These are phyloP conservation scores for Gandaritis pyraliata DNA, from an alignment of 2,888 invertebrate species.

Conservation along the genomic window DNA sequence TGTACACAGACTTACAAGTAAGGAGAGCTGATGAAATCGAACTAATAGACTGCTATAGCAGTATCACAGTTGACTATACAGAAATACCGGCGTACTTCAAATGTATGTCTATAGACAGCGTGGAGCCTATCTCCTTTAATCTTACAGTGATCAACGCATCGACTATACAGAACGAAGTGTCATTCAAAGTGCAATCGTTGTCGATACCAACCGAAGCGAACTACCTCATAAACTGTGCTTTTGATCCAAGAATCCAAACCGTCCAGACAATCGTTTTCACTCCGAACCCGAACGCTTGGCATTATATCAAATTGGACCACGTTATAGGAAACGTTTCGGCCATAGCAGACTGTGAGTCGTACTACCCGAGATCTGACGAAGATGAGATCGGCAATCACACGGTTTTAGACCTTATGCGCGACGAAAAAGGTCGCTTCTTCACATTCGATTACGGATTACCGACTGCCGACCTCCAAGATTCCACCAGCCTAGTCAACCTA, in stretches of 20 bases:
- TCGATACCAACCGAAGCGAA: slow-evolving; percentile 81
- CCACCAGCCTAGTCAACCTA: slow-evolving; percentile 87
- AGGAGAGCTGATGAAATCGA: slow-evolving; percentile 71
- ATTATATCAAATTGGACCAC: slow-evolving; percentile 76
- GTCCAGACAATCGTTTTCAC: slow-evolving; percentile 74
- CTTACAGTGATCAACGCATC: slow-evolving; percentile 70
- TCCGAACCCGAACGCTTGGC: slow-evolving; percentile 85
- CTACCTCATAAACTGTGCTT: slow-evolving; percentile 74
- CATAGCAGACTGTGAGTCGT: slow-evolving; percentile 70
- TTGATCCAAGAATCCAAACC: slow-evolving; percentile 72
- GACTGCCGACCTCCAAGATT: slow-evolving; percentile 85
- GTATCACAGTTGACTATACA: slow-evolving; percentile 55
- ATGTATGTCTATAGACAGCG: slow-evolving; percentile 75
- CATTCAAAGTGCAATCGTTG: slow-evolving; percentile 79
- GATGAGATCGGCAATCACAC: slow-evolving; percentile 63
- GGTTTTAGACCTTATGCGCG: slow-evolving; percentile 71
- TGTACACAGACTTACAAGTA: slow-evolving; percentile 87
- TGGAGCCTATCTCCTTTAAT: slow-evolving; percentile 65
- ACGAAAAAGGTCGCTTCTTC: slow-evolving; percentile 90
- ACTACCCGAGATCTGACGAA: slow-evolving; percentile 50
- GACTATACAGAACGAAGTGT: slow-evolving; percentile 49
- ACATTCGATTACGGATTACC: slow-evolving; percentile 90
- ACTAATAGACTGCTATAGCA: slow-evolving; percentile 65
- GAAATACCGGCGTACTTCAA: slow-evolving; percentile 71
- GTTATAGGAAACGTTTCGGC: slow-evolving; percentile 54